Base-by-base conservation (phyloP, 2,113 vertebrate species). In the Hymenochirus boettgeri region DNA sequence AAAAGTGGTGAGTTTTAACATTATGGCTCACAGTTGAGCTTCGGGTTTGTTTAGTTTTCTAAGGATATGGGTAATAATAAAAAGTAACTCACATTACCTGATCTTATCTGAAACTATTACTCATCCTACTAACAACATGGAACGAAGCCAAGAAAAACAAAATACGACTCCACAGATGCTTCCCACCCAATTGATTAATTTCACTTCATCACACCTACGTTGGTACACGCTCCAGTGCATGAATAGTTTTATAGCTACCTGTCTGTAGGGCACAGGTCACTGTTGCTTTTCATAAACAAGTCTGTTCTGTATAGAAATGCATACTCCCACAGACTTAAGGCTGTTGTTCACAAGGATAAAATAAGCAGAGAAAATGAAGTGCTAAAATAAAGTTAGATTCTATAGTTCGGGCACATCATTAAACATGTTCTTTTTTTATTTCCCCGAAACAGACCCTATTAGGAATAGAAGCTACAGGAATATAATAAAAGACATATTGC, bases 21-120 rank as follows among this genome's bases (percentile, higher is more conserved):
- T n/a, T n/a, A n/a, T n/a, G n/a, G n/a, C n/a, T n/a, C n/a, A n/a
- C n/a, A n/a, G 31, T 35, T 3, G 15, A 35, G 33, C 10, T 35
- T 12, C 33, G 2, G 33, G 33, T 35, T 35, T 35, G 33, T 35
- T 35, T 35, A 35, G 33, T 9, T 35, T 11, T 35, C 33, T 13
- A 35, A 13, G 33, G 33, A 35, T 7, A 35, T 7, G 33, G 10
- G 15, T 3, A 7, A 1, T 12, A 22, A 21, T 47, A 24, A 57
- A 47, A 2, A 29, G 15, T 19, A 52, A 53, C 31, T 23, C 18
- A 31, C 4, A 47, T 57, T 46, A 50, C 7, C 25, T 37, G 23
- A 25, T 57, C 42, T 62, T 17, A 23, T 62, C 21, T 27, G 18
- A 56, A 25, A 31, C 26, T 57, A n/a, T 48, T 57, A 22, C n/a